Percentiles rank a stretch among this genome's conserved stretches.
phyloP scores from a whole-genome alignment of 2,888 invertebrate species.

The Rhaphigaster nebulosa region DNA sequence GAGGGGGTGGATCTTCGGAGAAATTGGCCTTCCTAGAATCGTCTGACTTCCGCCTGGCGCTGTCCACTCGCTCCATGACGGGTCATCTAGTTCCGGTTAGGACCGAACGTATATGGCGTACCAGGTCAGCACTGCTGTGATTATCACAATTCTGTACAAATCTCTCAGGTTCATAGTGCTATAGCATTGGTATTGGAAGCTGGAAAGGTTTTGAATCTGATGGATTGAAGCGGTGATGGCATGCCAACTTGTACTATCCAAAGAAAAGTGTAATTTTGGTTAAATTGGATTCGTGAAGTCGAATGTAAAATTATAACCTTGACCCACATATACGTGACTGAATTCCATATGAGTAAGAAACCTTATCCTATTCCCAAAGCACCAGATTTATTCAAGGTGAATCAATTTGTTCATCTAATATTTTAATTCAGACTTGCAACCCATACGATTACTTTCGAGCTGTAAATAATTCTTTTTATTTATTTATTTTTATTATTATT shows the following conservation, averaged over 20 bases:
- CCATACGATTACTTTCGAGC: too few relatives aligned
- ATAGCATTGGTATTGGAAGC: neutral
- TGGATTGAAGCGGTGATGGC: neutral
- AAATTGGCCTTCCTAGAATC: constrained; percentile 50
- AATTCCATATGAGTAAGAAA: neutral
- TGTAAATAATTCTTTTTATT: too few relatives aligned
- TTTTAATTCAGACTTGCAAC: neutral
- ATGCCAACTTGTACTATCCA: neutral
- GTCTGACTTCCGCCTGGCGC: constrained; percentile 43
- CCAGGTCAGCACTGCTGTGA: neutral
- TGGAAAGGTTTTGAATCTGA: neutral
- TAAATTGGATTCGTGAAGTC: neutral
- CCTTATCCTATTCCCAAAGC: neutral
- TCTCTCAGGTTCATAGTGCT: neutral
- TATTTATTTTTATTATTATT: too few relatives aligned
- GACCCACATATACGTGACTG: neutral
- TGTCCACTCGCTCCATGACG: constrained; percentile 51
- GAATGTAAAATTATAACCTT: neutral
- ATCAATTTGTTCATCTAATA: neutral
- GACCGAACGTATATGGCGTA: neutral
- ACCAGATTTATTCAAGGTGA: neutral
- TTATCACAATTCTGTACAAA: neutral
- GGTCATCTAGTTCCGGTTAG: constrained; percentile 2
- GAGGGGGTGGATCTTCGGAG: constrained; percentile 34
- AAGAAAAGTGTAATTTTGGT: neutral